phyloP scores from a whole-genome alignment of 2,113 vertebrate species.

The Macrotis lagotis region DNA sequence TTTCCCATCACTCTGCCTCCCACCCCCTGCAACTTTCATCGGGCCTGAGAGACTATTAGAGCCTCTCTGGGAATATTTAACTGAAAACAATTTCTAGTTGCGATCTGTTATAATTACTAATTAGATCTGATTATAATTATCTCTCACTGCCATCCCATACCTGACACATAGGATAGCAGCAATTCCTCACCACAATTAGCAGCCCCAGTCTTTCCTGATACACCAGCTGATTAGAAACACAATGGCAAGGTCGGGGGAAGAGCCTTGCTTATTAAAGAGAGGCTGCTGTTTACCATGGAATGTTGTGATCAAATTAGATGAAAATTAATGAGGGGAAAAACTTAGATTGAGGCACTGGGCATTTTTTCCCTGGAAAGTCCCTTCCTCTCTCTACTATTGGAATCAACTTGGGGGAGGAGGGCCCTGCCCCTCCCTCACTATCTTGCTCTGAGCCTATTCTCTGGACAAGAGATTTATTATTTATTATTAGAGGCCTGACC shows the following conservation, averaged over 20 bases:
- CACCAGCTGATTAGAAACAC: conserved; percentile 73
- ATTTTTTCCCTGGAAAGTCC: conserved; percentile 13
- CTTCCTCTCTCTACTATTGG: conserved; percentile 48
- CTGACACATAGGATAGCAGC: conserved; percentile 73
- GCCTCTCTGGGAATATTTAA: conserved; percentile 74
- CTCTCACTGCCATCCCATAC: conserved; percentile 79
- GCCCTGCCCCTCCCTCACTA: background rate
- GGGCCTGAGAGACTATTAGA: background rate
- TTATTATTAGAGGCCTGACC: background rate
- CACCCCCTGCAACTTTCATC: background rate
- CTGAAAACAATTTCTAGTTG: conserved; percentile 77
- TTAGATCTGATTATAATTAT: conserved; percentile 83
- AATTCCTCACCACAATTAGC: conserved; percentile 79
- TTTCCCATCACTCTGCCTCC: fast-evolving
- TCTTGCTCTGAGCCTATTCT: background rate
- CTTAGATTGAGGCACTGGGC: conserved; percentile 45
- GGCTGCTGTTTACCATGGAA: conserved; percentile 77
- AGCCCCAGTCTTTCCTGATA: conserved; percentile 70
- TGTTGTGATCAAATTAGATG: conserved; percentile 81
- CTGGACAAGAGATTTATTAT: background rate
- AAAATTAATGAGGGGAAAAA: conserved; percentile 78
- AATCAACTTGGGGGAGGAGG: background rate
- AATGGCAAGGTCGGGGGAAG: conserved; percentile 52
- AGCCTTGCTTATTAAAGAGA: conserved; percentile 70
- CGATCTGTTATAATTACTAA: conserved; percentile 83